These are phyloP conservation scores for Saccopteryx bilineata DNA, from an alignment of 2,113 vertebrate genomes.

Conservation along the genomic window DNA sequence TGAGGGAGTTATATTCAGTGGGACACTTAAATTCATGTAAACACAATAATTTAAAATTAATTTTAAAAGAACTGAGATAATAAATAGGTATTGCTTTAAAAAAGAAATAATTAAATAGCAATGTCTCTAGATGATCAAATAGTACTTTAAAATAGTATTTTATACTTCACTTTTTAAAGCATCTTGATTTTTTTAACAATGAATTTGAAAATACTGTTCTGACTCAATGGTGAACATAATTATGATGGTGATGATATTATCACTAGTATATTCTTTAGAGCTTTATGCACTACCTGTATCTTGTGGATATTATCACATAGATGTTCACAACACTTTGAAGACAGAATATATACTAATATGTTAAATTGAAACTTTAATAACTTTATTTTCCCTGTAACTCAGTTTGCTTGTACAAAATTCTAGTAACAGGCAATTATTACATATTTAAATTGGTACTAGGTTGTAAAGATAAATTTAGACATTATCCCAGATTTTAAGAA, in stretches of 20 bases:
- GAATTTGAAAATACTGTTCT: not conserved
- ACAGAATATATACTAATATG: not conserved
- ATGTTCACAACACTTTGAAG: not conserved
- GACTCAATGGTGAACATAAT: not conserved
- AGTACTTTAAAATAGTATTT: not conserved
- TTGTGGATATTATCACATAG: not conserved
- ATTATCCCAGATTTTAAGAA: constrained; percentile 31
- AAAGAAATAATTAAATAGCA: constrained; percentile 34
- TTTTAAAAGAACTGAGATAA: too few species aligned
- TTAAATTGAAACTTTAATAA: not conserved
- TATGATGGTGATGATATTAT: not conserved
- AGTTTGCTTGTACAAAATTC: not conserved
- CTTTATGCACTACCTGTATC: not conserved
- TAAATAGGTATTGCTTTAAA: too few species aligned
- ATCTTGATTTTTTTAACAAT: not conserved
- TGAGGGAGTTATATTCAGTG: too few species aligned
- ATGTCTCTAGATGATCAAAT: not conserved
- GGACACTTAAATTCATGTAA: too few species aligned
- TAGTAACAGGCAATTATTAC: not conserved
- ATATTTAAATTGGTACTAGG: not conserved
- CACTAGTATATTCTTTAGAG: not conserved
- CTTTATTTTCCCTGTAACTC: not conserved
- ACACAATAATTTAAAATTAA: too few species aligned
- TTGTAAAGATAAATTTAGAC: not conserved
- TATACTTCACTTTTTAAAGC: not conserved